Percentiles rank a stretch among this genome's conserved stretches.
These are phyloP conservation scores for Electrophaes corylata DNA, from an alignment of 2,888 invertebrate species.

Conservation along the genomic window DNA sequence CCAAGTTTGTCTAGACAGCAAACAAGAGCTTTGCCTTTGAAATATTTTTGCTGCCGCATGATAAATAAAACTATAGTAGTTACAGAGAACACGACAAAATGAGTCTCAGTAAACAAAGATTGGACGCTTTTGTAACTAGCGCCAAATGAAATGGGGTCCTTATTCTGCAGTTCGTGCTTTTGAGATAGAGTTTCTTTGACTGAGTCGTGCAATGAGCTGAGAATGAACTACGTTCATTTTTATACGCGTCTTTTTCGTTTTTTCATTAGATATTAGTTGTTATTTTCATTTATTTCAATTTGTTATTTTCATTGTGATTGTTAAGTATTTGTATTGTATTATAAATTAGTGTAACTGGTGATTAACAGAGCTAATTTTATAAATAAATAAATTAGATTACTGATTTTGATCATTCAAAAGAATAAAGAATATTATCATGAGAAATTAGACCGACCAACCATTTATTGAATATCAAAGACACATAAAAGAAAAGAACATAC, in stretches of 20 bases:
- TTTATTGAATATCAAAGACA: too few relatives aligned
- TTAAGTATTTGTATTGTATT: too few relatives aligned
- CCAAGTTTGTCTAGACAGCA: slow-evolving; percentile 17
- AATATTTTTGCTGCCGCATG: slow-evolving; percentile 15
- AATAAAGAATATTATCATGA: too few relatives aligned
- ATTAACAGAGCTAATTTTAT: too few relatives aligned
- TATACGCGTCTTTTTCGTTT: neutral
- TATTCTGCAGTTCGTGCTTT: slow-evolving; percentile 15
- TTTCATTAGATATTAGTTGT: too few relatives aligned
- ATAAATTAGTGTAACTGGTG: too few relatives aligned
- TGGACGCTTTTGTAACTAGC: slow-evolving; percentile 44
- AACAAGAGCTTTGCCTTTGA: neutral
- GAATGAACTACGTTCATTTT: neutral
- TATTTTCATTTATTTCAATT: too few relatives aligned
- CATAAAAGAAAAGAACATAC: too few relatives aligned
- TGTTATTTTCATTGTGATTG: too few relatives aligned
- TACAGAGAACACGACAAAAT: slow-evolving; percentile 50
- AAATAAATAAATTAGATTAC: too few relatives aligned
- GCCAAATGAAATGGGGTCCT: slow-evolving; percentile 41
- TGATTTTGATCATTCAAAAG: too few relatives aligned
- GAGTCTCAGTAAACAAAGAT: slow-evolving; percentile 46
- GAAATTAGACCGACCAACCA: too few relatives aligned
- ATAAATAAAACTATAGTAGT: slow-evolving; percentile 22
- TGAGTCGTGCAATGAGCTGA: slow-evolving; percentile 12
- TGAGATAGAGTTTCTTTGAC: slow-evolving; percentile 5